Evolutionary conservation across 2,888 invertebrate species (phyloP).

Genomic region (Prenolepis imparis): DNA sequence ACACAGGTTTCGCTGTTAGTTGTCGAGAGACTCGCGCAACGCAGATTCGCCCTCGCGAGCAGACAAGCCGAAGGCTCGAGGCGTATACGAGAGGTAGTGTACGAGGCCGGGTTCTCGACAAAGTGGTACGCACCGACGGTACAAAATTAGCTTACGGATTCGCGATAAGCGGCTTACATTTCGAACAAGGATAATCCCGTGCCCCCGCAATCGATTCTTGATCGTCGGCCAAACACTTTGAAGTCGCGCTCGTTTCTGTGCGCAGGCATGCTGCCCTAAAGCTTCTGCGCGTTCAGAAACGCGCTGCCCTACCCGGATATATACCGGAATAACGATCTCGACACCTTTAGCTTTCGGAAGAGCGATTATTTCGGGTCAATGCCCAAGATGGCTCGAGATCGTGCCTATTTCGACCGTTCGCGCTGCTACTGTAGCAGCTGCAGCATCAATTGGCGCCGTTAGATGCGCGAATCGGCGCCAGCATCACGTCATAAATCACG

Average conservation of each 20-base stretch:
- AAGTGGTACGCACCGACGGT: constrained; percentile 70
- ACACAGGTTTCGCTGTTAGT: constrained; percentile 40
- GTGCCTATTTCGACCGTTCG: constrained; percentile 71
- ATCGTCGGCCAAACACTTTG: constrained; percentile 75
- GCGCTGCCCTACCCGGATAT: constrained; percentile 51
- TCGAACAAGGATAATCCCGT: constrained; percentile 79
- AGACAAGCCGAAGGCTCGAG: constrained; percentile 49
- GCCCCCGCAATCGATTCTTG: constrained; percentile 79
- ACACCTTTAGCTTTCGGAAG: constrained; percentile 75
- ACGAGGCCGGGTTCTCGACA: constrained; percentile 60
- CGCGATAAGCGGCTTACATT: constrained; percentile 82
- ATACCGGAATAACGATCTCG: constrained; percentile 78
- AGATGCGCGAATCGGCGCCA: constrained; percentile 53
- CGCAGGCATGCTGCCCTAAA: constrained; percentile 19
- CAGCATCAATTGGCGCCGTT: constrained; percentile 40
- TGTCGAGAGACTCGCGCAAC: constrained; percentile 41
- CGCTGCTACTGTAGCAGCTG: constrained; percentile 61
- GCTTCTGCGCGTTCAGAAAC: constrained; percentile 41
- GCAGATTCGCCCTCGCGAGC: constrained; percentile 44
- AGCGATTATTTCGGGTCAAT: constrained; percentile 80
- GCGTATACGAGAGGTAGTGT: too few species aligned
- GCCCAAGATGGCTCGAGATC: constrained; percentile 68
- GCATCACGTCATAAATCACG: constrained; percentile 77
- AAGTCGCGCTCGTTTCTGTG: constrained; percentile 54
- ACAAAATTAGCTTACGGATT: constrained; percentile 81